phyloP scores from a whole-genome alignment of 2,113 vertebrate species.

The Anarhynchus alexandrinus region DNA sequence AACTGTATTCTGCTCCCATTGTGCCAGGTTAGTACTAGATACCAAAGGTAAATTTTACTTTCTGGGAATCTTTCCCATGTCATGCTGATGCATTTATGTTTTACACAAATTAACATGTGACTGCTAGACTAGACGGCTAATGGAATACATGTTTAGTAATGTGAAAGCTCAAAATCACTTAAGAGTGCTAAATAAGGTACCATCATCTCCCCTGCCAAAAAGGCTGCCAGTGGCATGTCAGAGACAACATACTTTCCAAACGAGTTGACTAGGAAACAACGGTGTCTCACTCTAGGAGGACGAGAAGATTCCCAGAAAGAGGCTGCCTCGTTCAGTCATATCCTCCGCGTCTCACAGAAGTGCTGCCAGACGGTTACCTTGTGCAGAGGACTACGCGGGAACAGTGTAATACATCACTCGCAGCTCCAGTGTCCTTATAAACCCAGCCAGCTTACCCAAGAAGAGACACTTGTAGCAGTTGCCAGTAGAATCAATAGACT shows the following conservation, averaged over 20 bases:
- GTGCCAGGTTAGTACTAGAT: not conserved
- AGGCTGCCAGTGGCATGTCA: not conserved
- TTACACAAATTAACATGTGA: conserved; percentile 7
- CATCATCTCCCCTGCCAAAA: not conserved
- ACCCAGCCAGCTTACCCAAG: not conserved
- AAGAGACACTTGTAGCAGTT: not conserved
- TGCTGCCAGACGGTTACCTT: not conserved
- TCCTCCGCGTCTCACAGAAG: not conserved
- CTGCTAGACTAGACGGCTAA: not conserved
- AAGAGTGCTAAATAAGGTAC: not conserved
- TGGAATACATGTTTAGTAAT: conserved; percentile 11
- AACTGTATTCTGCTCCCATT: not conserved
- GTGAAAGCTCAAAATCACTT: not conserved
- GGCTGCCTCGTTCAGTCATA: not conserved
- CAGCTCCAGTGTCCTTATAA: not conserved
- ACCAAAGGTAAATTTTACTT: not conserved
- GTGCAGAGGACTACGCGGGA: not conserved
- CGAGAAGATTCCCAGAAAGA: not conserved
- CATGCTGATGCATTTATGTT: not conserved
- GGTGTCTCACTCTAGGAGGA: not conserved
- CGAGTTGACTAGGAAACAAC: not conserved
- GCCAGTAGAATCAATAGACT: conserved; percentile 2
- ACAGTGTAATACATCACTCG: not conserved
- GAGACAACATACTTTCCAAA: not conserved
- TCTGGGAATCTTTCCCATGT: not conserved